Evolutionary conservation across 2,888 invertebrate genomes (phyloP).

Genomic region (Rosalia funebris): DNA sequence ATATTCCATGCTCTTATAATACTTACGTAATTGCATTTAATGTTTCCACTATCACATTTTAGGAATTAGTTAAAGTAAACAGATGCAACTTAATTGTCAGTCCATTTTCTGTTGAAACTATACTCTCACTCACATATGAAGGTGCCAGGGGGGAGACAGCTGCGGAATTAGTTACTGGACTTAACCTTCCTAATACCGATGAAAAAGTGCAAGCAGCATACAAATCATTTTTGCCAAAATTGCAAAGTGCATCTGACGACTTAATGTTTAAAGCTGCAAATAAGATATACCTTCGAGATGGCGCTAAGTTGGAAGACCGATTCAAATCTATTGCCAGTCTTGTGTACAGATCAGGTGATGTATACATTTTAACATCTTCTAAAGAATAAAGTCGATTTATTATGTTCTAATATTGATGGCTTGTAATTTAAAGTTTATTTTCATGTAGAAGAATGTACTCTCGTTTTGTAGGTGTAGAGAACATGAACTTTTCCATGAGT

Average conservation of each 20-base stretch:
- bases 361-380: too few relatives aligned
- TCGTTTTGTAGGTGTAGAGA: conserved; percentile 70
- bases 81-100: background rate
- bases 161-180: background rate
- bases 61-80: background rate
- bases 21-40: too few relatives aligned
- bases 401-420: too few relatives aligned
- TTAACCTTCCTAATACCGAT: background rate
- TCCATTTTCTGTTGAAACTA: background rate
- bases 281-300: background rate
- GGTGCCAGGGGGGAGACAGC: background rate
- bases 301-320: background rate
- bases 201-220: background rate
- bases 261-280: background rate
- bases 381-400: too few relatives aligned
- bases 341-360: too few relatives aligned
- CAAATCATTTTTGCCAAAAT: background rate
- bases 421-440: too few relatives aligned
- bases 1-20: too few relatives aligned
- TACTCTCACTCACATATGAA: background rate
- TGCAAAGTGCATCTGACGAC: background rate
- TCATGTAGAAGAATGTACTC: too few relatives aligned
- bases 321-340: too few relatives aligned
- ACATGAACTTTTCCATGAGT: conserved; percentile 48
- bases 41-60: too few relatives aligned